Percentiles rank a stretch among this genome's conserved stretches.
These are phyloP conservation scores for Hymenochirus boettgeri DNA, from an alignment of 2,113 vertebrate species.

Conservation along the genomic window DNA sequence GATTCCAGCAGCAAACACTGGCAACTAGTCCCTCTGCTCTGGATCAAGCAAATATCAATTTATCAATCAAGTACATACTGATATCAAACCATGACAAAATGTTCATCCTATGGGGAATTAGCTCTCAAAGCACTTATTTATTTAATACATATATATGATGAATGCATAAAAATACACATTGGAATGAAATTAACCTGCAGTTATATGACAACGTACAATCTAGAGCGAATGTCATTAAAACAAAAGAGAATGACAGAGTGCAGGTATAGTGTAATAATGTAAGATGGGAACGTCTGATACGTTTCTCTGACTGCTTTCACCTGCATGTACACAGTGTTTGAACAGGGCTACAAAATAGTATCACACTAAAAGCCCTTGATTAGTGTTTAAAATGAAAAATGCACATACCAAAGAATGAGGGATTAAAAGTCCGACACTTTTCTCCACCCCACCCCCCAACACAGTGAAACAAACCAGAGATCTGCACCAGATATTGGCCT, in stretches of 20 bases:
- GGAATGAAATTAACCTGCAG: background rate
- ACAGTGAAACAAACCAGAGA: background rate
- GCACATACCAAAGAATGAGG: background rate
- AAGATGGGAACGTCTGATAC: slow-evolving; percentile 1
- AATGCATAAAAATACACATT: background rate
- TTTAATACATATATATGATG: too few species aligned
- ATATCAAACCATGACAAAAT: background rate
- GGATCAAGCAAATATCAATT: background rate
- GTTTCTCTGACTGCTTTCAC: background rate
- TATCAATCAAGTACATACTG: background rate
- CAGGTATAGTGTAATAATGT: background rate
- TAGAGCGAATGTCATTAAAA: background rate
- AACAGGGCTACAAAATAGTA: slow-evolving; percentile 2
- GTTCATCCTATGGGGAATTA: background rate
- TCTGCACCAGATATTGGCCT: background rate
- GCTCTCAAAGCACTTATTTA: background rate
- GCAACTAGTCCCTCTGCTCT: background rate
- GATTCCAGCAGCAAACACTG: background rate
- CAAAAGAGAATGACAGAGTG: background rate
- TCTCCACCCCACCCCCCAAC: background rate
- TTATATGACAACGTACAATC: too few species aligned
- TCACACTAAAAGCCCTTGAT: slow-evolving; percentile 14
- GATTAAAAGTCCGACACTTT: background rate
- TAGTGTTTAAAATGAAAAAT: slow-evolving; percentile 31
- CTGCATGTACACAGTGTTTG: slow-evolving; percentile 32